Evolutionary conservation across 2,888 invertebrate genomes (phyloP), one percentile per base, ranked within the genome.

Genomic region (Heliconius hortense): DNA sequence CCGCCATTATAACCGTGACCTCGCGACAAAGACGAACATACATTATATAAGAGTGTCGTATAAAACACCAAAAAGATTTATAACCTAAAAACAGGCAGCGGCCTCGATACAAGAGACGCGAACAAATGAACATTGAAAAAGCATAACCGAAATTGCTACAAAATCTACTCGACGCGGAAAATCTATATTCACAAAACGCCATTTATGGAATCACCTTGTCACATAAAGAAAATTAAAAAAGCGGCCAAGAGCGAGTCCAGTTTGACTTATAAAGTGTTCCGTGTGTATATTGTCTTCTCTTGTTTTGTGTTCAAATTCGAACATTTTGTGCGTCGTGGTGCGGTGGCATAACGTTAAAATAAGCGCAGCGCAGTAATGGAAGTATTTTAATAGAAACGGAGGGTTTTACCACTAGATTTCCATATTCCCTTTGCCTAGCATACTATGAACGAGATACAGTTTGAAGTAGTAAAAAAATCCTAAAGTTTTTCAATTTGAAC

Each of bases 211-310:
- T 76, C 75, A 77, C 72, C 73, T 77, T 73, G 60, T 80, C 81
- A 82, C 82, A 80, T 81, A 79, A 74, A 81, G 82, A 82, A 82
- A 84, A 83, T 84, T 84, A 84, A 83, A 86, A 85, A 64, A 35
- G 13, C 64, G 11, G 82, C 82, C 82, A 81, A 82, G 82, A 79
- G 82, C 75, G 79, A 79, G 66, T 62, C 78, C 71, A 77, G 76
- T 24, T n/a, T n/a, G 0, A 3, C 3, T 5, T n/a, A 4, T 21
- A 15, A n/a, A 56, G 35, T 66, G 39, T 66, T 66, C 64, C 39
- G 64, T 39, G 35, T 53, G 21, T 53, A 21, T 53, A 53, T 21
- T 21, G 1, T 53, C 21, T 8, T 53, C 8, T 18, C 8, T 21
- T 18, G 18, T 21, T 53, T 53, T 21, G 18, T 21, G 21, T 21